Evolutionary conservation across 2,797 vertebrate species (phyloP).

Genomic region (Gorsachius magnificus): DNA sequence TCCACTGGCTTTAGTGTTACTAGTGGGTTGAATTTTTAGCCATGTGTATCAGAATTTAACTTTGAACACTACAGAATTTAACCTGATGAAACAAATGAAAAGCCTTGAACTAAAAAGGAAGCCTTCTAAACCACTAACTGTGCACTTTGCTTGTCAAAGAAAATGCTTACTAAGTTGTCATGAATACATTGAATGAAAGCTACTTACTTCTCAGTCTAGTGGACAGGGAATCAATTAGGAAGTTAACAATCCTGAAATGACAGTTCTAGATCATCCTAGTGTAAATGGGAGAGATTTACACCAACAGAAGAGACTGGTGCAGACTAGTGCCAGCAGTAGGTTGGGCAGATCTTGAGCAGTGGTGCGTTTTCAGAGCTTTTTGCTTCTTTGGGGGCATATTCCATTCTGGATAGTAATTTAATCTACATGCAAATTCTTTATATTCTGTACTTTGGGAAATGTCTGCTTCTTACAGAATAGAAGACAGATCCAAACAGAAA

Average conservation of each 20-base stretch:
- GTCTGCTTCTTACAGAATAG: background rate
- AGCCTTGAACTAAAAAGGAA: background rate
- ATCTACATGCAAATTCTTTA: background rate
- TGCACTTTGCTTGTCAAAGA: slow-evolving; percentile 38
- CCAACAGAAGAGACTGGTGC: background rate
- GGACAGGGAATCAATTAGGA: slow-evolving; percentile 42
- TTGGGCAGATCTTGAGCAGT: background rate
- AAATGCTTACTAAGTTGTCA: slow-evolving; percentile 49
- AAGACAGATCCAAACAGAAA: background rate
- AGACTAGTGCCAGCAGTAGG: background rate
- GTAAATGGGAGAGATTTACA: slow-evolving; percentile 8
- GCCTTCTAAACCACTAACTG: background rate
- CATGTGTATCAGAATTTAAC: background rate
- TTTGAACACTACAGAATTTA: background rate
- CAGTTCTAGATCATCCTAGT: slow-evolving; percentile 11
- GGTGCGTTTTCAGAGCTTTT: background rate
- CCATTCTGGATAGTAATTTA: background rate
- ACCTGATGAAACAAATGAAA: slow-evolving; percentile 12
- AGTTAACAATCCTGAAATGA: background rate
- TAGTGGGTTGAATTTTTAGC: background rate
- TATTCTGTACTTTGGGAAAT: background rate
- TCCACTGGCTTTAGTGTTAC: background rate
- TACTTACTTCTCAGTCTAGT: slow-evolving; percentile 47
- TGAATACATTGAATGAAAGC: slow-evolving; percentile 31
- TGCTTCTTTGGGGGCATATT: background rate